Base-by-base conservation (phyloP, 2,888 invertebrate species). In the Trypoxylon attenuatum region DNA sequence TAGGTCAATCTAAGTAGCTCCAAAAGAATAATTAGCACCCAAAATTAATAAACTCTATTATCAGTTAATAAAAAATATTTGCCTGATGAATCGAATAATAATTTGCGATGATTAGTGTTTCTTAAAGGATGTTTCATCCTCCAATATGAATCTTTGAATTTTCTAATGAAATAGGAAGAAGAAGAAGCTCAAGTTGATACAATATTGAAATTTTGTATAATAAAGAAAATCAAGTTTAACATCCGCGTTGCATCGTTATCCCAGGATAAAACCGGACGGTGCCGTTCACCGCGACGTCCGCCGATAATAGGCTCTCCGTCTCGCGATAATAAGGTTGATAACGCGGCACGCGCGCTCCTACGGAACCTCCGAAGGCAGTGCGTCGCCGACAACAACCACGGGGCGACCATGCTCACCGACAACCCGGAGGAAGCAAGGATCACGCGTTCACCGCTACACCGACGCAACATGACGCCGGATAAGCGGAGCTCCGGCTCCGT, bases 401-500 rank as follows among this genome's bases (percentile, higher is more conserved):
- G 21, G 15, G 46, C 52, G 39, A 19, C 42, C 29, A 33, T 15
- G 19, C 33, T 43, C 57, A 33, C 18, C 42, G 41, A 19, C 19
- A 27, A 38, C 13, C 15, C 10, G 16, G 16, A 56, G 43, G 43
- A 38, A 39, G 16, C 53, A 55, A 66, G 51, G 47, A 70, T 39
- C 53, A 51, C 25, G 5, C 52, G 41, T 22, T 46, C 51, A 51
- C 53, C 52, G 39, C 5, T 56, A 5, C 53, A 50, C 25, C 23
- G 50, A 29, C 56, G 45, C 38, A 71, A 56, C 42, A 43, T 51
- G 67, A 33, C 49, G 19, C 53, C 62, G 41, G 79, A 79, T 6
- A 76, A 78, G 54, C 61, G 41, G n/a, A 73, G 59, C 49, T 56
- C 71, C 16, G 27, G 45, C 2, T 69, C 73, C 3, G 27, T 70